Evolutionary conservation across 1,140 invertebrate species (phyloP), one percentile per base, ranked within the genome.

Genomic region (Hermetia illucens): DNA sequence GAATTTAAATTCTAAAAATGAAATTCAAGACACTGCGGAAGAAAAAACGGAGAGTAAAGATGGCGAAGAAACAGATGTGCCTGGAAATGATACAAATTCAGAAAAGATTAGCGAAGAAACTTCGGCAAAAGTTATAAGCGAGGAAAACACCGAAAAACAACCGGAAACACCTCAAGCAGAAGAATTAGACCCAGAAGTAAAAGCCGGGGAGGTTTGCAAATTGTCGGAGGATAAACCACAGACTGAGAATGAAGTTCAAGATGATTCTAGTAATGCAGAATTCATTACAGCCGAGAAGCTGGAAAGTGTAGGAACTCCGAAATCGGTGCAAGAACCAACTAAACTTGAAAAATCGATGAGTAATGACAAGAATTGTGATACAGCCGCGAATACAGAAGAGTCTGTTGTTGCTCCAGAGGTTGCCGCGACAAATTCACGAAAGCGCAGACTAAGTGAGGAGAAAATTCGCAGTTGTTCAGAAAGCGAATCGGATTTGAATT

Each of bases 281-380:
- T 21, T 10, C 17, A 20, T 17, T 29, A 56, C 52, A 8, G 52
- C 49, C 8, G 58, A 58, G 52, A 62, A 63, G 22, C 39, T 61
- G 19, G 58, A 61, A 27, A 39, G 44, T 6, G 50, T 51, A 30
- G n/a, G 8, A 1, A 51, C 50, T 39, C 8, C 45, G 30, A 0
- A 57, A 47, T 38, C 47, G n/a, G n/a, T n/a, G n/a, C n/a, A n/a
- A n/a, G n/a, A n/a, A n/a, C n/a, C n/a, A n/a, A n/a, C n/a, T n/a
- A n/a, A n/a, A n/a, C n/a, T n/a, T n/a, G n/a, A n/a, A n/a, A n/a
- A n/a, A n/a, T n/a, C n/a, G n/a, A n/a, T n/a, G n/a, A n/a, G n/a
- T n/a, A n/a, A n/a, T n/a, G n/a, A n/a, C n/a, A n/a, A n/a, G n/a
- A n/a, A n/a, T n/a, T n/a, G n/a, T n/a, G n/a, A n/a, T n/a, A n/a